Percentiles rank a stretch among this genome's conserved stretches.
Evolutionary conservation across 2,797 vertebrate species (phyloP).

Genomic region (Chloroceryle amazona): DNA sequence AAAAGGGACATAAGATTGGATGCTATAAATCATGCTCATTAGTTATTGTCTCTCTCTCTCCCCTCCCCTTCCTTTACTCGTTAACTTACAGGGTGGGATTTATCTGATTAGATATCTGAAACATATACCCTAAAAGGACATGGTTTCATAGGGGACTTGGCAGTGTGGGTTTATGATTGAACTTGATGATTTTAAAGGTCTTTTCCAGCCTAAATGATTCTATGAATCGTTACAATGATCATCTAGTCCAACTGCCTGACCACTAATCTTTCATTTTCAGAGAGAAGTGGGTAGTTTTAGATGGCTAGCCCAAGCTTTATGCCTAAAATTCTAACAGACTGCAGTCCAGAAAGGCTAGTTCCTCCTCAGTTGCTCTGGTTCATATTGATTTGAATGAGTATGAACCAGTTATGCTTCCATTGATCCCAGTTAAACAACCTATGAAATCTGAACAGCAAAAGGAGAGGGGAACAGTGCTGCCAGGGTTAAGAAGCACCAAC

Average conservation of each 20-base stretch:
- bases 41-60: neutral
- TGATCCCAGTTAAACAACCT: neutral
- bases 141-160: neutral
- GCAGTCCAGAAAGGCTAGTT: neutral
- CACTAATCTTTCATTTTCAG: neutral
- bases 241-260: neutral
- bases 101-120: neutral
- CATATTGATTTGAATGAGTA: neutral
- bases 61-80: neutral
- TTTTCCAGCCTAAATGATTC: neutral
- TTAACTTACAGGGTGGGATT: neutral
- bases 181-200: neutral
- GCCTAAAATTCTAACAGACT: neutral
- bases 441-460: neutral
- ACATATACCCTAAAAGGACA: fast-evolving
- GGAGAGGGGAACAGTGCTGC: neutral
- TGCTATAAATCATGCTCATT: fast-evolving
- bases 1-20: neutral
- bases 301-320: neutral
- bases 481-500: neutral
- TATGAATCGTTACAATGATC: fast-evolving
- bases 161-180: neutral
- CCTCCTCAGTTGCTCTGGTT: neutral
- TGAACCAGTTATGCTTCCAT: neutral
- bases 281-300: neutral